Conservation (phyloP, 2,797 vertebrate genomes). For the Acanthurus leucopareius region DNA sequence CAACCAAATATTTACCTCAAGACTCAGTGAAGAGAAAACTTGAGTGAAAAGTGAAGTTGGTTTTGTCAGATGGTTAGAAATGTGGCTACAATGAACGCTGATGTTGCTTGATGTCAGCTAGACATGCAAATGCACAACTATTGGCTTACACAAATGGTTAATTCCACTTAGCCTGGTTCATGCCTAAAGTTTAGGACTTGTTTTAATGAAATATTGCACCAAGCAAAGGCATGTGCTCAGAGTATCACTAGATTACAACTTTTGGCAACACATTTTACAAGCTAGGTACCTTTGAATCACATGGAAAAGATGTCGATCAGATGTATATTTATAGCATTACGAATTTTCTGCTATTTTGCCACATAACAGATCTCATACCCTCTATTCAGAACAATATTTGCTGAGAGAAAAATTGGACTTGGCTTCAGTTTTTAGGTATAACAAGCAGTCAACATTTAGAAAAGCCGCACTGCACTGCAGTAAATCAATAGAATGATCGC, state of each 20-base stretch:
- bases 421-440: not conserved
- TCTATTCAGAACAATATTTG: not conserved
- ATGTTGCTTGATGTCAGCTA: not conserved
- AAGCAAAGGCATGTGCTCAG: not conserved
- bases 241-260: not conserved
- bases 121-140: not conserved
- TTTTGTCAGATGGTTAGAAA: not conserved
- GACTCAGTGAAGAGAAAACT: not conserved
- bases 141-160: not conserved
- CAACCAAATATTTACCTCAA: not conserved
- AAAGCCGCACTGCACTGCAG: not conserved
- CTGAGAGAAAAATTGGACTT: not conserved
- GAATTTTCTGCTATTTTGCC: not conserved
- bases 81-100: not conserved
- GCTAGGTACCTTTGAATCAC: not conserved
- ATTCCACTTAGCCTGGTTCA: not conserved
- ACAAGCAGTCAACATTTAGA: slow-evolving; percentile 4
- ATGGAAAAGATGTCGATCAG: not conserved
- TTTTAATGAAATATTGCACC: no score
- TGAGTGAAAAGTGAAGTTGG: not conserved
- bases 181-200: no score
- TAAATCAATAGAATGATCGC: not conserved
- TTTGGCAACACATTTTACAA: no score
- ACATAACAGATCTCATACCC: not conserved
- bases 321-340: not conserved